These are phyloP conservation scores for Nephrotoma guestfalica DNA, from an alignment of 2,888 invertebrate species.

Conservation along the genomic window DNA sequence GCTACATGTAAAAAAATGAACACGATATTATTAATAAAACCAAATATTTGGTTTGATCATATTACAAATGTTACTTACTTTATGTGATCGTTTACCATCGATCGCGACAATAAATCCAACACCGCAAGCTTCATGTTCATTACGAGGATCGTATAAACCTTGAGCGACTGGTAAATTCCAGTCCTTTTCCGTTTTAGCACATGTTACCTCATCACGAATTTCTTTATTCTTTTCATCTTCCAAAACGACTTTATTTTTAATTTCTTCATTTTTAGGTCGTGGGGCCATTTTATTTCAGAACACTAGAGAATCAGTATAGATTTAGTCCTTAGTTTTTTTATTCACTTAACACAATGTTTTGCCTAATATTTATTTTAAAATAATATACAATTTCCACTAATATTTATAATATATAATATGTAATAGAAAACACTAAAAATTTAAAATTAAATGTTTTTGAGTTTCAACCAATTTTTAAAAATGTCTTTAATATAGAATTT, in stretches of 20 bases:
- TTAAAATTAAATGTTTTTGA: neutral
- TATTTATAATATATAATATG: neutral
- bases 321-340: neutral
- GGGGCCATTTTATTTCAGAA: neutral
- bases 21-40: neutral
- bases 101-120: constrained; percentile 98
- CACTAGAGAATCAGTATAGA: neutral
- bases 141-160: constrained; percentile 91
- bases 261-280: neutral
- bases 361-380: neutral
- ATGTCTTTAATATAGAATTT: neutral
- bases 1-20: constrained; percentile 38
- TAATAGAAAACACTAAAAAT: neutral
- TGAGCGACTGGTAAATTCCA: constrained; percentile 75
- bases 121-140: constrained; percentile 96
- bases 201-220: constrained; percentile 9
- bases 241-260: constrained; percentile 2
- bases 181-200: constrained; percentile 34
- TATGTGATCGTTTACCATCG: constrained; percentile 85
- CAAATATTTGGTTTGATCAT: neutral
- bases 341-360: neutral
- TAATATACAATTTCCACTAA: neutral
- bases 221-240: constrained; percentile 3
- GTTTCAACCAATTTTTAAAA: neutral
- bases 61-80: constrained; percentile 41